Percentiles rank a stretch among this genome's conserved stretches.
These are phyloP conservation scores for Sebastes vulpes DNA, from an alignment of 2,797 vertebrate genomes.

Conservation along the genomic window DNA sequence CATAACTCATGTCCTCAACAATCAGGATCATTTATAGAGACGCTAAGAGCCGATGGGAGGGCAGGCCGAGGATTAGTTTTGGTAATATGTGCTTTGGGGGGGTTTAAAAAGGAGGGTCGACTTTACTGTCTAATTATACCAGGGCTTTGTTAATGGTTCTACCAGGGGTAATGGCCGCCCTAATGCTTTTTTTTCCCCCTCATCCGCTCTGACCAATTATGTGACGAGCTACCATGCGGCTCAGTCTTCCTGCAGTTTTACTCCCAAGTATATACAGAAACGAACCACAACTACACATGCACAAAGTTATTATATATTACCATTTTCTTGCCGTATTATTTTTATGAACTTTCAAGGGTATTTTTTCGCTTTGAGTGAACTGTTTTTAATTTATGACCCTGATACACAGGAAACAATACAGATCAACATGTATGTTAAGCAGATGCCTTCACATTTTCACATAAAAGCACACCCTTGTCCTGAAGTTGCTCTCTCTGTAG, in stretches of 20 bases:
- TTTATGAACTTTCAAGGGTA: not conserved
- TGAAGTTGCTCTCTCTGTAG: not conserved
- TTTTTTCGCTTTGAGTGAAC: not conserved
- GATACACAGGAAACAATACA: not conserved
- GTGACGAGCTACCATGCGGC: not conserved
- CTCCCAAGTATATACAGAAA: not conserved
- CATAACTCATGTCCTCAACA: constrained; percentile 12
- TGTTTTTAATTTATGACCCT: not conserved
- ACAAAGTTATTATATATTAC: not conserved
- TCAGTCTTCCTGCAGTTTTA: not conserved
- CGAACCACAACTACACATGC: accelerated
- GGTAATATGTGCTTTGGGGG: constrained; percentile 11
- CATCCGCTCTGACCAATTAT: constrained; percentile 17
- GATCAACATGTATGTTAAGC: not conserved
- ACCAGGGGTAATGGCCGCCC: not conserved
- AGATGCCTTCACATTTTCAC: not conserved
- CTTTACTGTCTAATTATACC: constrained; percentile 38
- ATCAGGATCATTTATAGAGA: constrained; percentile 22
- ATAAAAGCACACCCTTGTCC: not conserved
- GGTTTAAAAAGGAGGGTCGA: constrained; percentile 6
- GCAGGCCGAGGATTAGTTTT: not conserved
- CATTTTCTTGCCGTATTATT: not conserved
- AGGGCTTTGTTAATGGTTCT: constrained; percentile 29
- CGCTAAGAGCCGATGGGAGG: not conserved
- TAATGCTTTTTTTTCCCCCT: constrained; percentile 4